Evolutionary conservation across 2,797 vertebrate species (phyloP).

Genomic region (Hyperoplus lanceolatus): DNA sequence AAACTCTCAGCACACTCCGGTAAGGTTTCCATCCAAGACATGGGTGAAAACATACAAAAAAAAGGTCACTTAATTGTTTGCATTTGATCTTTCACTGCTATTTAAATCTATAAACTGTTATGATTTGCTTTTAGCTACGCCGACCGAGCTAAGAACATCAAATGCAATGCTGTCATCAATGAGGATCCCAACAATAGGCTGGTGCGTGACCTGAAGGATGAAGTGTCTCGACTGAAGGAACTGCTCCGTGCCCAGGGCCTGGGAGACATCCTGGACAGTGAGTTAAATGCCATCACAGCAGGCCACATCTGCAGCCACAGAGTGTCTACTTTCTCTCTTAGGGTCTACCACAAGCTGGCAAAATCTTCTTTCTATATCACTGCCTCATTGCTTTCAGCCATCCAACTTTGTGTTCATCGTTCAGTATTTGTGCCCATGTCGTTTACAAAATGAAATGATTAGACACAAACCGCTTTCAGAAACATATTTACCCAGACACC

Average conservation of each 20-base stretch:
- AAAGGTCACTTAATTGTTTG: neutral
- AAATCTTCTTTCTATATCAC: constrained; percentile 45
- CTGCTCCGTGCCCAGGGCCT: constrained; percentile 96
- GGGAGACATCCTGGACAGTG: constrained; percentile 98
- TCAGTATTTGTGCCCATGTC: constrained; percentile 17
- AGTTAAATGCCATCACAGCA: constrained; percentile 79
- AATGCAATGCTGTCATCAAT: constrained; percentile 99
- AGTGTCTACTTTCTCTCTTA: constrained; percentile 40
- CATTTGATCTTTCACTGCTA: neutral
- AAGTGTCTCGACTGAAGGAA: constrained; percentile 95
- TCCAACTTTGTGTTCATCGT: constrained; percentile 44
- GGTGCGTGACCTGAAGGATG: constrained; percentile 97
- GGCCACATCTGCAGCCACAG: constrained; percentile 30
- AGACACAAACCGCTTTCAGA: constrained; percentile 2
- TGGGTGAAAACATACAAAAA: neutral
- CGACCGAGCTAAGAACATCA: constrained; percentile 98
- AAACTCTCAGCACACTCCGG: constrained; percentile 98
- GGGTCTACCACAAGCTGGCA: constrained; percentile 36
- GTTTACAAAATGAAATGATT: constrained; percentile 26
- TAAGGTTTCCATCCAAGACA: constrained; percentile 69
- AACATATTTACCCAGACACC: neutral
- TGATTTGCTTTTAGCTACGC: constrained; percentile 88
- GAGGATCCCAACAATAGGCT: constrained; percentile 98
- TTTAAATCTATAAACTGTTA: neutral
- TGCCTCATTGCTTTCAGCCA: constrained; percentile 44